Base-by-base conservation (phyloP, 2,888 invertebrate species). In the Tricholauxania praeusta region DNA sequence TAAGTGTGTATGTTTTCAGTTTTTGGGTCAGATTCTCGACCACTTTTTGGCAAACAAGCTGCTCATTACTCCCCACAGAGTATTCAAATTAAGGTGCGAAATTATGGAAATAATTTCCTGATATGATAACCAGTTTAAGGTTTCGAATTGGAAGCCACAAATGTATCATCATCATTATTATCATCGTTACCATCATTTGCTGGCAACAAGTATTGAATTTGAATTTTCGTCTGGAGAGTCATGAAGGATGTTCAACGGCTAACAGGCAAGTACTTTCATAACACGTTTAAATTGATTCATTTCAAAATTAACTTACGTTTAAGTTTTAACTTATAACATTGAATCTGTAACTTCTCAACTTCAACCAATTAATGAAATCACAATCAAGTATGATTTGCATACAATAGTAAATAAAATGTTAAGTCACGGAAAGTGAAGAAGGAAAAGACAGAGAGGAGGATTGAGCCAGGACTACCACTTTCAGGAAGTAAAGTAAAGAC, bases 41-140 rank as follows among this genome's bases (percentile, higher is more conserved):
- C 64, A 12, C 49, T 22, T 8, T 39, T 10, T 39, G 22, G 51
- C 64, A 49, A 62, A 51, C 51, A 64, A 28, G 28, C 51, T 49
- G 49, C 22, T 64, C 64, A 64, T 64, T 64, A 64, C 51, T 64
- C 64, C 51, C 64, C 64, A 28, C 64, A 64, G 64, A 64, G 64
- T 49, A 64, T 51, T 64, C 51, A 64, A 64, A 64, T 64, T 64
- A 64, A 64, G 64, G 64, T 64, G 64, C 28, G 28, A 22, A 64
- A 49, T 64, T 51, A 64, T 64, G 51, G 28, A 51, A 51, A 64
- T 64, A 48, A 49, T 48, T 28, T 17, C 49, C 51, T 22, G 14
- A 15, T 49, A 19, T 62, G 39, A 62, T 62, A 28, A 39, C 15
- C 60, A 62, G 15, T 28, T 32, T 39, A 39, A 6, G 47, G 12